phyloP scores from a whole-genome alignment of 2,113 vertebrate genomes.

The Hemibagrus wyckioides region DNA sequence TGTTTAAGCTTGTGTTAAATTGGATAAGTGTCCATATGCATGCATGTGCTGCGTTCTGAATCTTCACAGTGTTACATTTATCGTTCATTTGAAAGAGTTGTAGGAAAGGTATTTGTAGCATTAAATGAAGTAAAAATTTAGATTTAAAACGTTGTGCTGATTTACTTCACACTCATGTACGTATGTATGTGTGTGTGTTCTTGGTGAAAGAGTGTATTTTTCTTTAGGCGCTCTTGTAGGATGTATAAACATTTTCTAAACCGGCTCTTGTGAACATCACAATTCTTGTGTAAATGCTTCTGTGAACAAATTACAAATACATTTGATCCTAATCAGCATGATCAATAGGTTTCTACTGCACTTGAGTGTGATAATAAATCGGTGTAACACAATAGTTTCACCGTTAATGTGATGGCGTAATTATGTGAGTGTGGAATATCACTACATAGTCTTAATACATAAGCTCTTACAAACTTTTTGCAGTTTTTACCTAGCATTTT shows the following conservation, averaged over 20 bases:
- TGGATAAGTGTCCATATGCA: not conserved
- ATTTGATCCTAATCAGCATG: not conserved
- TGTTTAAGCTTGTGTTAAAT: not conserved
- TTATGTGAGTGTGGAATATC: not conserved
- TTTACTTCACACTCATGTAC: not conserved
- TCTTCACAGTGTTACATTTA: not conserved
- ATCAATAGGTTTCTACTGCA: not conserved
- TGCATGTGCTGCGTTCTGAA: not conserved
- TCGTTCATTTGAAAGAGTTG: not conserved
- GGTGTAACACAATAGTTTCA: not conserved
- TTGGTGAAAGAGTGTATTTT: not conserved
- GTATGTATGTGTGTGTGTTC: not conserved
- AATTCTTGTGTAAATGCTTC: not conserved
- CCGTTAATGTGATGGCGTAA: not conserved
- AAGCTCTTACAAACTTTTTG: not conserved
- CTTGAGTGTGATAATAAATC: not conserved
- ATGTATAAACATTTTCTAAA: not conserved
- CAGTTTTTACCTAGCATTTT: too few relatives aligned
- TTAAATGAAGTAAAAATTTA: not conserved
- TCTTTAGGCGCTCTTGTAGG: not conserved
- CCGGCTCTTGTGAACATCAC: too few relatives aligned
- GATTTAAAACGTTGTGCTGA: not conserved
- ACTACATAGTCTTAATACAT: not conserved
- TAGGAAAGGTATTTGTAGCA: not conserved
- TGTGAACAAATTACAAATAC: not conserved